Base-by-base conservation (phyloP, 1,140 invertebrate species). In the Bombus terrestris region DNA sequence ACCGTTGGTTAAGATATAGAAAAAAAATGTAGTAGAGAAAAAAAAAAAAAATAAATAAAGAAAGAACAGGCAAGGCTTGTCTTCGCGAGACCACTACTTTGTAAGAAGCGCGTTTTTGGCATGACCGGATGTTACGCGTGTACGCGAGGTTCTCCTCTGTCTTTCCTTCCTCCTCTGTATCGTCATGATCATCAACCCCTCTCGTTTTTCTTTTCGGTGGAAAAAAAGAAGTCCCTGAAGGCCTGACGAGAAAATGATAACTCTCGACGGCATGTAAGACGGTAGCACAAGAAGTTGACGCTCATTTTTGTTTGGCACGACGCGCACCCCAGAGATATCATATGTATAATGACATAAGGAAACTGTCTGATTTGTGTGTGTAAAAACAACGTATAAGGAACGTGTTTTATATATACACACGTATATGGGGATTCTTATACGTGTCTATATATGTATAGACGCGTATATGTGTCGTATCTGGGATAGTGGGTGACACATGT, bases 221-320 rank as follows among this genome's bases (percentile, higher is more conserved):
- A 84, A 86, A 75, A 12, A 59, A 88, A 90, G 88, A 72, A 73
- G 74, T 87, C 79, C 89, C 81, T 83, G 75, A 66, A 35, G 64
- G 85, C 78, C 82, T 87, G 88, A 78, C 86, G 86, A 90, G 89
- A 87, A 90, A 78, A 66, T 83, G 71, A 85, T 81, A 74, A 81
- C 89, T 89, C 89, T 89, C 80, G 83, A 86, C 86, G 83, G 77
- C 89, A 87, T 86, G 88, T 90, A 92, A 91, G 93, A 94, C 93
- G 95, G 93, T 91, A 95, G 94, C 94, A 96, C 97, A 97, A 98
- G 98, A 98, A 98, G 98, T 98, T 98, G 98, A 98, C 97, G 97
- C 97, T 98, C 97, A 98, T 98, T 98, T 97, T 98, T 97, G 97
- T 97, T 97, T 97, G 97, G 97, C 96, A 93, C 94, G 94, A 92